A percentile compares a stretch with the other conserved stretches of the same genome.
phyloP scores from a whole-genome alignment of 2,113 vertebrate genomes.

The Upupa epops region DNA sequence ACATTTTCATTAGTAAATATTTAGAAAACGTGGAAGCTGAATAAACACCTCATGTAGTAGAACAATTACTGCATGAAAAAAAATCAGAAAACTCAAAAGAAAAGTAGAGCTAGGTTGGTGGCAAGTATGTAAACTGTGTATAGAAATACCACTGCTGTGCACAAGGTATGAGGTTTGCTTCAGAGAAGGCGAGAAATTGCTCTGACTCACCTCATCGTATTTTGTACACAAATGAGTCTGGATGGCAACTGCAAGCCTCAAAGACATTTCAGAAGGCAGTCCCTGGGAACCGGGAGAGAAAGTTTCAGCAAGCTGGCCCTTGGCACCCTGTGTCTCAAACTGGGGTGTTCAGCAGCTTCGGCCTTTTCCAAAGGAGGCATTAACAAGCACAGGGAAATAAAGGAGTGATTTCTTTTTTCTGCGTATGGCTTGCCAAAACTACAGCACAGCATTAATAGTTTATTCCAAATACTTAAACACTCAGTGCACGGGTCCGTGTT shows the following conservation, averaged over 20 bases:
- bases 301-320: neutral
- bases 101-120: constrained; percentile 40
- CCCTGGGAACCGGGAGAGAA: neutral
- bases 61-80: constrained; percentile 29
- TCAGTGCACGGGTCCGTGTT: constrained; percentile 12
- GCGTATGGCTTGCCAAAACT: constrained; percentile 6
- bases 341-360: neutral
- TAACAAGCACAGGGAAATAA: neutral
- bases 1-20: constrained; percentile 57
- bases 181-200: constrained; percentile 42
- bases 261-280: constrained; percentile 11
- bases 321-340: neutral
- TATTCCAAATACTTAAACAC: constrained; percentile 47
- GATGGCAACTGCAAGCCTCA: constrained; percentile 11
- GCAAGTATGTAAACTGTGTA: constrained; percentile 17
- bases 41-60: constrained; percentile 47
- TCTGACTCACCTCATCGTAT: constrained; percentile 21
- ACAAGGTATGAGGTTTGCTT: constrained; percentile 43
- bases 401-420: neutral
- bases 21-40: constrained; percentile 49
- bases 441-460: constrained; percentile 18
- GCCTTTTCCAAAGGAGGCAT: neutral
- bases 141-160: constrained; percentile 30
- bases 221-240: constrained; percentile 44
- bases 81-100: constrained; percentile 37